These are phyloP conservation scores for Parthenolecanium corni DNA, from an alignment of 2,888 invertebrate genomes.

Conservation along the genomic window DNA sequence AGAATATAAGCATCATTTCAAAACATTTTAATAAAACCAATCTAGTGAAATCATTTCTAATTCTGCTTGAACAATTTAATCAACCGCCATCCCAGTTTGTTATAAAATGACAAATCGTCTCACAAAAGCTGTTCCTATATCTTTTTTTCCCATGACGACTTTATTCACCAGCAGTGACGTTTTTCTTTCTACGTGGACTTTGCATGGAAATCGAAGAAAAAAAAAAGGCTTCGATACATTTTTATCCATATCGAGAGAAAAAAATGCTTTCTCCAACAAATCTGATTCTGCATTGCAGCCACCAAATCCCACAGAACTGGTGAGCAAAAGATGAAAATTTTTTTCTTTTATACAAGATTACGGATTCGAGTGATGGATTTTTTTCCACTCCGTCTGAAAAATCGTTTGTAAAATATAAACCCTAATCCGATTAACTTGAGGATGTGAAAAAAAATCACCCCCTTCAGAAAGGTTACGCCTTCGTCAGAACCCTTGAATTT, in stretches of 20 bases:
- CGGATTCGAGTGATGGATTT: neutral
- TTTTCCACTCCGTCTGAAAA: neutral
- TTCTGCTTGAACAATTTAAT: no score
- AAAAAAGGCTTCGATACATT: neutral
- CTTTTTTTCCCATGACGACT: no score
- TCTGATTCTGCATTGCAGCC: neutral
- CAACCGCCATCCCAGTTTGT: no score
- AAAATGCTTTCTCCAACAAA: neutral
- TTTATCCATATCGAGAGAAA: neutral
- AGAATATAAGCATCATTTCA: no score
- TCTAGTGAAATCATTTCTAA: no score
- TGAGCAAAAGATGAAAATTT: neutral
- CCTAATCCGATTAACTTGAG: conserved; percentile 10
- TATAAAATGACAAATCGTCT: no score
- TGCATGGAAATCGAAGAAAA: neutral
- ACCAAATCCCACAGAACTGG: neutral
- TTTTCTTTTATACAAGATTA: neutral
- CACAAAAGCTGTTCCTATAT: no score
- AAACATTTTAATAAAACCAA: no score
- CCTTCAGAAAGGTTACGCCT: no score
- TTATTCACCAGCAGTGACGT: no score
- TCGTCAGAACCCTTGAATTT: no score
- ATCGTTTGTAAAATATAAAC: conserved; percentile 6
- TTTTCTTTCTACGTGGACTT: neutral
- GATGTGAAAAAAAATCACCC: neutral